These are phyloP conservation scores for Ectemnius lituratus DNA, from an alignment of 2,888 invertebrate species.

Conservation along the genomic window DNA sequence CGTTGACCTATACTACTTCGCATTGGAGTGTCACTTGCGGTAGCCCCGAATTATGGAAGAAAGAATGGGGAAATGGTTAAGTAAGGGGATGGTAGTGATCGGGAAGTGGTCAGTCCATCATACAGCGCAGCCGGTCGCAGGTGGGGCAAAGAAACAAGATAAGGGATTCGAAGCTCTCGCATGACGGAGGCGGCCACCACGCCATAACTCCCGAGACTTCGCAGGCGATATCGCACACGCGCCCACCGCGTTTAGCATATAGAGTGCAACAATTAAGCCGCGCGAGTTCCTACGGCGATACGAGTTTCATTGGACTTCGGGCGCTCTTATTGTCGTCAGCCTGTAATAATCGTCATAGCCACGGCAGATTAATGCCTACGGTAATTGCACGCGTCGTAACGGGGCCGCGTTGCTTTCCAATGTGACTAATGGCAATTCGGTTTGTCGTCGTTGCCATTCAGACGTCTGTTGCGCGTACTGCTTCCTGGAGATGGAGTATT, in stretches of 20 bases:
- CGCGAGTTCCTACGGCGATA: conserved; percentile 61
- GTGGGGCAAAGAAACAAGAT: conserved; percentile 53
- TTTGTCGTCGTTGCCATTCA: conserved; percentile 40
- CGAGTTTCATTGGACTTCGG: conserved; percentile 63
- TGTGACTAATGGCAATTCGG: conserved; percentile 57
- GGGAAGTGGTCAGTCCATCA: conserved; percentile 28
- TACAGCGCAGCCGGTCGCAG: conserved; percentile 21
- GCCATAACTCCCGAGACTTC: conserved; percentile 72
- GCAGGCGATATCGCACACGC: conserved; percentile 74
- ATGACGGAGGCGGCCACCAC: conserved; percentile 76
- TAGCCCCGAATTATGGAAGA: not conserved
- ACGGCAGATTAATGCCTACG: conserved; percentile 56
- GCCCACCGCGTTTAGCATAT: conserved; percentile 73
- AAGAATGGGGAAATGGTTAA: not conserved
- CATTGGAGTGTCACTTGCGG: too few species aligned
- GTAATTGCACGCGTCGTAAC: conserved; percentile 47
- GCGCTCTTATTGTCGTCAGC: conserved; percentile 65
- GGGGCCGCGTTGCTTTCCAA: conserved; percentile 18
- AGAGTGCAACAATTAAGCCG: conserved; percentile 74
- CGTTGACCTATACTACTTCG: too few species aligned
- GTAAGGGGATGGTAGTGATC: not conserved
- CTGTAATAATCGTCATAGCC: conserved; percentile 60
- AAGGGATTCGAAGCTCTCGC: conserved; percentile 72
- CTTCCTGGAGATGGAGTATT: conserved; percentile 14
- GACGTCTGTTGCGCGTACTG: conserved; percentile 15